Conservation (phyloP, 2,888 invertebrate species). For the Pterostichus niger region DNA sequence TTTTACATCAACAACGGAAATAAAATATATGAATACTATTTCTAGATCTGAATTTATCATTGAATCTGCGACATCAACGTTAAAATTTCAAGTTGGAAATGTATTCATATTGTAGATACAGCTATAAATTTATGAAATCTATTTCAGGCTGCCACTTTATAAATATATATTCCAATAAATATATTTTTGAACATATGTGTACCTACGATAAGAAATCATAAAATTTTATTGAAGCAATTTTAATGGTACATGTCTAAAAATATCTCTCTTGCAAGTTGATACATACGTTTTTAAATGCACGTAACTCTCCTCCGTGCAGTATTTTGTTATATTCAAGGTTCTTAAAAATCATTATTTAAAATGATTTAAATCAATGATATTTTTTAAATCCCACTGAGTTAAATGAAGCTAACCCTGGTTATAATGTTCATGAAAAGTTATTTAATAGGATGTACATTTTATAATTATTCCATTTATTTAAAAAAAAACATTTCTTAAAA, state of each 20-base stretch:
- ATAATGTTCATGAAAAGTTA: too few relatives aligned
- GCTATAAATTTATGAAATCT: conserved; percentile 1
- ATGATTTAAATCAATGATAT: too few relatives aligned
- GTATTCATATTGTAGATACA: neutral
- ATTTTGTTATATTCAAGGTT: too few relatives aligned
- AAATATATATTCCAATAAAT: conserved; percentile 5
- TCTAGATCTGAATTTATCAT: neutral
- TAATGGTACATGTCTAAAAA: neutral
- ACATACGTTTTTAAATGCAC: neutral
- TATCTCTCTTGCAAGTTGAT: neutral
- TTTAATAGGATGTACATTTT: too few relatives aligned
- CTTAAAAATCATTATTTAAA: too few relatives aligned
- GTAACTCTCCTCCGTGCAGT: too few relatives aligned
- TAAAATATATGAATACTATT: neutral
- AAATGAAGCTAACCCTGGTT: too few relatives aligned
- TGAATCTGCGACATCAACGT: neutral
- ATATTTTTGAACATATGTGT: neutral
- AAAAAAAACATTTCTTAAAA: neutral
- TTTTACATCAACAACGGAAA: neutral
- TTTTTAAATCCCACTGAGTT: too few relatives aligned
- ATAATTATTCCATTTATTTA: too few relatives aligned
- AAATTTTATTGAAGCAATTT: conserved; percentile 3
- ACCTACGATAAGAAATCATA: conserved; percentile 3
- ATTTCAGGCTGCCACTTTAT: neutral
- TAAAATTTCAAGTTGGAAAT: conserved; percentile 5